A percentile compares a stretch with the other conserved stretches of the same genome.
These are phyloP conservation scores for Glaucopsyche alexis DNA, from an alignment of 2,888 invertebrate genomes.

Conservation along the genomic window DNA sequence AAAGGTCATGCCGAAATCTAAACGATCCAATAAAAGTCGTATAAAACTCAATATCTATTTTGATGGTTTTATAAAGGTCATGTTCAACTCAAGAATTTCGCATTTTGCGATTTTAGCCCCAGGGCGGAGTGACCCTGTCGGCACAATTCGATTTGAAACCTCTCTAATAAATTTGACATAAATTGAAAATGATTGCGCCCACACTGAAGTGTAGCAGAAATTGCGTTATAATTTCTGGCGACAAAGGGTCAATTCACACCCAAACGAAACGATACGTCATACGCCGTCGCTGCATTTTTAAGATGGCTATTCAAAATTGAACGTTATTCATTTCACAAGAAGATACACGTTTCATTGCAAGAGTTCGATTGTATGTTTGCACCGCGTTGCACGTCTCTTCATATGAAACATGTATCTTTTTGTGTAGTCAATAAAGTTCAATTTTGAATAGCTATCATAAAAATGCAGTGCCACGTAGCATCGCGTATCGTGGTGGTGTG, in stretches of 20 bases:
- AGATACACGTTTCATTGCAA: no score
- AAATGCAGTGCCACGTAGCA: no score
- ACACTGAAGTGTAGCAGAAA: background rate
- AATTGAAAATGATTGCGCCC: slow-evolving; percentile 9
- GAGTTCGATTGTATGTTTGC: no score
- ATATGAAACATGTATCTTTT: no score
- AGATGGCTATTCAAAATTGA: no score
- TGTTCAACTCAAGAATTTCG: background rate
- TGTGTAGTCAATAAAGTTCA: no score
- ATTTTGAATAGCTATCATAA: no score
- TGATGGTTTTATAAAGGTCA: background rate
- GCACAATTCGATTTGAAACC: background rate
- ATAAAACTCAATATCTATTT: background rate
- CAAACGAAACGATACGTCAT: no score
- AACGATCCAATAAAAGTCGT: background rate
- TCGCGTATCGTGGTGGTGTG: no score
- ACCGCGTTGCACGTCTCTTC: no score
- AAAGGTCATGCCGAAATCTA: background rate
- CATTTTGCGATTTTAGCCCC: background rate
- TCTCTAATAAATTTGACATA: slow-evolving; percentile 3
- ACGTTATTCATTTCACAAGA: no score
- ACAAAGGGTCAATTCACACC: background rate
- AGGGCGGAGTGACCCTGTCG: background rate
- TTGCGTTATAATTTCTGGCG: background rate
- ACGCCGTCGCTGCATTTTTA: no score